Evolutionary conservation across 2,888 invertebrate species (phyloP).

Genomic region (Amphipoea lucens): DNA sequence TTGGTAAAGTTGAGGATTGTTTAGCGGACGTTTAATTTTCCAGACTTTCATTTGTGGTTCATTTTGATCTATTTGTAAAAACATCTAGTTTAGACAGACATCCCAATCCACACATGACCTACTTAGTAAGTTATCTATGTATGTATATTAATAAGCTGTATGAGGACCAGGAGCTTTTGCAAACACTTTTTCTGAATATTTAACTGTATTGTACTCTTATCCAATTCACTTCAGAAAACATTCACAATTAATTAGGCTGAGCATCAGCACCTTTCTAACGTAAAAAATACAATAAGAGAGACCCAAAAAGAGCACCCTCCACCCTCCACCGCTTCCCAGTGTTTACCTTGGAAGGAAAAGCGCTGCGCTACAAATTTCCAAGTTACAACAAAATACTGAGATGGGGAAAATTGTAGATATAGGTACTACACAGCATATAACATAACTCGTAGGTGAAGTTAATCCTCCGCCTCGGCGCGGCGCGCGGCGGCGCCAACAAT

Average conservation of each 20-base stretch:
- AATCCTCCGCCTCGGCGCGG: not conserved
- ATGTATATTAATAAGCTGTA: not conserved
- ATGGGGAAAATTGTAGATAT: not conserved
- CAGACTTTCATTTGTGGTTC: not conserved
- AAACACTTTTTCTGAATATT: not conserved
- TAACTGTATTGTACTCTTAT: not conserved
- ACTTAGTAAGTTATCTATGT: not conserved
- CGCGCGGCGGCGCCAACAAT: constrained; percentile 26
- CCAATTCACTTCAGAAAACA: not conserved
- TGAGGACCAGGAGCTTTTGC: not conserved
- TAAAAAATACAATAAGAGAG: not conserved
- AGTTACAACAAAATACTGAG: not conserved
- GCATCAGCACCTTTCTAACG: not conserved
- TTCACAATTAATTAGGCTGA: not conserved
- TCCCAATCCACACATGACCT: not conserved
- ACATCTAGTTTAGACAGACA: not conserved
- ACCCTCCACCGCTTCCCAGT: too few relatives aligned
- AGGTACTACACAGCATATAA: not conserved
- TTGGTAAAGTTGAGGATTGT: not conserved
- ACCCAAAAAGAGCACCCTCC: not conserved
- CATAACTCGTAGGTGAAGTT: not conserved
- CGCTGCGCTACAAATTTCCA: not conserved
- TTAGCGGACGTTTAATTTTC: not conserved
- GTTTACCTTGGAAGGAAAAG: not conserved
- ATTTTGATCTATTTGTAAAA: not conserved